A percentile compares a stretch with the other conserved stretches of the same genome.
Conservation (phyloP, 2,888 invertebrate species). For the Lasioglossum figueresi region DNA sequence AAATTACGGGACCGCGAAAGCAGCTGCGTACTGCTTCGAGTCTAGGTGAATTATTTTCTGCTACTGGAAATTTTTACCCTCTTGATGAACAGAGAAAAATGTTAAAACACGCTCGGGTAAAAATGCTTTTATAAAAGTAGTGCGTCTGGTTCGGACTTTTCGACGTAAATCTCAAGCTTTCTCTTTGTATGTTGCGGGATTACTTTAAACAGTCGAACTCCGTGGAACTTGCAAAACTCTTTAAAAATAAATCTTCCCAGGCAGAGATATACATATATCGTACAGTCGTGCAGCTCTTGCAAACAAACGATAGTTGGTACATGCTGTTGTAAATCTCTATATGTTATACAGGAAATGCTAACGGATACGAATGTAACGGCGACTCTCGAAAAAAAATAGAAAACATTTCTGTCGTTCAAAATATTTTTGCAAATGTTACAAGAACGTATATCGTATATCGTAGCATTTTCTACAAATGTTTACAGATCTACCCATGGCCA, state of each 20-base stretch:
- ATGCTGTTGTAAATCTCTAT: neutral
- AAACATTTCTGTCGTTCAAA: neutral
- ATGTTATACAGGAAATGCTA: neutral
- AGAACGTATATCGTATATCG: neutral
- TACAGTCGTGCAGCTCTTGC: neutral
- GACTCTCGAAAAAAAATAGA: neutral
- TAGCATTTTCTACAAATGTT: too few relatives aligned
- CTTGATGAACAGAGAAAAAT: neutral
- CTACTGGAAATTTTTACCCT: neutral
- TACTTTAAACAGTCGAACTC: neutral
- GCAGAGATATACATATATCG: neutral
- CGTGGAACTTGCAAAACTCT: neutral
- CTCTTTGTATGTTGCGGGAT: neutral
- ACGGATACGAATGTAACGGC: too few relatives aligned
- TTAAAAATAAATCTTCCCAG: neutral
- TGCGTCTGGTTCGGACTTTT: neutral
- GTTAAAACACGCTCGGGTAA: neutral
- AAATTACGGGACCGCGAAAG: slow-evolving; percentile 24
- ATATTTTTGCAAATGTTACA: neutral
- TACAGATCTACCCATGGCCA: too few relatives aligned
- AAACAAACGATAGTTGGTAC: neutral
- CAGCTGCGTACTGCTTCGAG: neutral
- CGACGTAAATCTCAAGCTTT: neutral
- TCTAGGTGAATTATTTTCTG: slow-evolving; percentile 21
- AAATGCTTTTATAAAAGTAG: neutral